A percentile compares a stretch with the other conserved stretches of the same genome.
These are phyloP conservation scores for Julus scanicus DNA, from an alignment of 2,888 invertebrate species.

Conservation along the genomic window DNA sequence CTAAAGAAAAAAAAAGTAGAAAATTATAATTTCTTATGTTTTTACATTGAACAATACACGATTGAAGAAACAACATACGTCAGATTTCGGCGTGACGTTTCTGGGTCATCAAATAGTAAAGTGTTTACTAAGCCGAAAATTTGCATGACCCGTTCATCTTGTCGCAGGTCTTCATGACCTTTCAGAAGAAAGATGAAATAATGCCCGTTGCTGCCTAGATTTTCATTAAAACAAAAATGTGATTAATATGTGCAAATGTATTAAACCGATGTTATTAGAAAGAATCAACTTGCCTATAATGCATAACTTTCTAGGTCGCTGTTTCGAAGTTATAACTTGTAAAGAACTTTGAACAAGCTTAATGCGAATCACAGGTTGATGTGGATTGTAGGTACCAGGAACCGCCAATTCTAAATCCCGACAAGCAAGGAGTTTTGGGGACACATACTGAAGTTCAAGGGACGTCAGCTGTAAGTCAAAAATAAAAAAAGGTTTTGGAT, in stretches of 20 bases:
- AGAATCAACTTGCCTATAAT: constrained; percentile 73
- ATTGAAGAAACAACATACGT: constrained; percentile 66
- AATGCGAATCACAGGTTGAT: constrained; percentile 87
- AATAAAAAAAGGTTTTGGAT: neutral
- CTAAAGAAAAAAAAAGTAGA: constrained; percentile 65
- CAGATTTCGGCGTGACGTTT: constrained; percentile 90
- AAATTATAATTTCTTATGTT: constrained; percentile 15
- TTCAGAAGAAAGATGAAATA: constrained; percentile 99
- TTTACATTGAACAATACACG: neutral
- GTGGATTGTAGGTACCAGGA: constrained; percentile 97
- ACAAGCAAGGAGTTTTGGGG: constrained; percentile 80
- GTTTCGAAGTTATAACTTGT: constrained; percentile 97
- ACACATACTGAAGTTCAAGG: constrained; percentile 93
- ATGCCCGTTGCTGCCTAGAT: constrained; percentile 91
- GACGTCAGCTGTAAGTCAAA: constrained; percentile 77
- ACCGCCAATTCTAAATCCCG: constrained; percentile 95
- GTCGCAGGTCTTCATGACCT: constrained; percentile 98
- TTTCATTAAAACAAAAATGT: neutral
- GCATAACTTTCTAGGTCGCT: constrained; percentile 93
- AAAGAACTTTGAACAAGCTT: constrained; percentile 89
- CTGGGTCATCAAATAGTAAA: constrained; percentile 90
- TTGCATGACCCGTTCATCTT: constrained; percentile 99
- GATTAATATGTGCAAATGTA: neutral
- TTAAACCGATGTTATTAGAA: neutral
- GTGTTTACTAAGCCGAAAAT: constrained; percentile 96